Base-by-base conservation (phyloP, 2,888 invertebrate genomes). In the Sialis fuliginosa region DNA sequence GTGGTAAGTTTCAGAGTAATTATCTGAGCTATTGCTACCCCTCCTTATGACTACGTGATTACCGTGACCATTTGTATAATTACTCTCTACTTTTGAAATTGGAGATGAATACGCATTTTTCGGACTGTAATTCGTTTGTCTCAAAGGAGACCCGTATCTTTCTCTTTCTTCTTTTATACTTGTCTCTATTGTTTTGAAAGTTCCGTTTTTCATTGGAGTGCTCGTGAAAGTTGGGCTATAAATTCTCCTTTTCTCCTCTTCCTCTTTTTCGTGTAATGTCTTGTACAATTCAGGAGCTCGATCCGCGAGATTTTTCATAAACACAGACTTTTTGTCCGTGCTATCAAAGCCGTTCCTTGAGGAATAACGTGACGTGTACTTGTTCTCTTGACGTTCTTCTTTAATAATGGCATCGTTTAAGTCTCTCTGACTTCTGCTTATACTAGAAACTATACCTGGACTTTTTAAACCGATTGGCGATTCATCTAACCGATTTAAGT, bases 401-500 rank as follows among this genome's bases (percentile, higher is more conserved):
- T 71, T 70, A 57, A 54, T 49, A 50, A 49, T 59, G 6, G 77
- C 76, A 57, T 78, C 79, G 31, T 79, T 75, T 31, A 88, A 64
- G 61, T 88, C 87, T 50, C 80, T 74, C 59, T 86, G 85, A 62
- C 87, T 87, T 52, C 88, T 75, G 60, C 82, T 87, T 50, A 89
- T 82, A 53, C 86, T 82, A 48, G 87, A 86, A 37, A 90, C 81
- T 53, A 90, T 81, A 39, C 87, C 86, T 0, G 89, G 89, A 61
- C 87, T 88, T 61, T 88, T 87, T 6, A 86, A 65, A 48, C 83
- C 78, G 51, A 75, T 77, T 0, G 79, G 80, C 6, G 75, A 77
- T 58, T 81, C 81, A 53, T 79, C 77, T 43, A 82, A 64, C 13
- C 77, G 70, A 57, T 79, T 79, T 42, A 87, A 66, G 59, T 86